A percentile compares a stretch with the other conserved stretches of the same genome.
Evolutionary conservation across 2,797 vertebrate genomes (phyloP).

Genomic region (Gymnothorax javanicus): DNA sequence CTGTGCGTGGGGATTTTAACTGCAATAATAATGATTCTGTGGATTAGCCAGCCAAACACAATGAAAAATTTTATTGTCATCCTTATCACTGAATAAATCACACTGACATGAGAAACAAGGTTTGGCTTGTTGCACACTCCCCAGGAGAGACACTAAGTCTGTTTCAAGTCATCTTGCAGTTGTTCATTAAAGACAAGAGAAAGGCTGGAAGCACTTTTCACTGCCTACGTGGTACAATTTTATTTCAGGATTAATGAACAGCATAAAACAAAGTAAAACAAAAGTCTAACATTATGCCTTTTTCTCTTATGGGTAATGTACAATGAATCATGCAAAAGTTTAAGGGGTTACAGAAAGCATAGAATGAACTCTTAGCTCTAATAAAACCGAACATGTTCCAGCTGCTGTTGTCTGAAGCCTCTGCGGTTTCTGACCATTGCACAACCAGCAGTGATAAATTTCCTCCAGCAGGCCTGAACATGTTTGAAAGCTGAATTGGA

Average conservation of each 20-base stretch:
- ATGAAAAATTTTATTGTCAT: constrained; percentile 54
- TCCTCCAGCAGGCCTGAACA: not conserved
- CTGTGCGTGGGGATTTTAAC: constrained; percentile 63
- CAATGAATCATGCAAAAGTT: not conserved
- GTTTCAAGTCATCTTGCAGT: constrained; percentile 24
- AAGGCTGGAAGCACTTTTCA: not conserved
- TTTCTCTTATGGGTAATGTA: not conserved
- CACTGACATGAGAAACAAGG: constrained; percentile 37
- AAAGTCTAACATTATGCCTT: not conserved
- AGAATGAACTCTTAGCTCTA: not conserved
- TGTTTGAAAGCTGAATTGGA: not conserved
- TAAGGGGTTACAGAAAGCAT: not conserved
- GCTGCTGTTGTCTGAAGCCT: not conserved
- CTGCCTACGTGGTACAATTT: not conserved
- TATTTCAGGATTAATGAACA: not conserved
- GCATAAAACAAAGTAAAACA: not conserved
- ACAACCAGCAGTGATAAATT: not conserved
- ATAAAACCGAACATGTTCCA: not conserved
- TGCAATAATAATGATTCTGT: constrained; percentile 75
- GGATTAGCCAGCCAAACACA: constrained; percentile 67
- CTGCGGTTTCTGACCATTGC: not conserved
- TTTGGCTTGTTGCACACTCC: constrained; percentile 69
- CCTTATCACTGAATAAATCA: constrained; percentile 72
- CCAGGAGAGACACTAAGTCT: constrained; percentile 61
- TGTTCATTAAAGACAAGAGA: not conserved